Percentiles rank a stretch among this genome's conserved stretches.
Evolutionary conservation across 2,797 vertebrate genomes (phyloP).

Genomic region (Bufotes viridis): DNA sequence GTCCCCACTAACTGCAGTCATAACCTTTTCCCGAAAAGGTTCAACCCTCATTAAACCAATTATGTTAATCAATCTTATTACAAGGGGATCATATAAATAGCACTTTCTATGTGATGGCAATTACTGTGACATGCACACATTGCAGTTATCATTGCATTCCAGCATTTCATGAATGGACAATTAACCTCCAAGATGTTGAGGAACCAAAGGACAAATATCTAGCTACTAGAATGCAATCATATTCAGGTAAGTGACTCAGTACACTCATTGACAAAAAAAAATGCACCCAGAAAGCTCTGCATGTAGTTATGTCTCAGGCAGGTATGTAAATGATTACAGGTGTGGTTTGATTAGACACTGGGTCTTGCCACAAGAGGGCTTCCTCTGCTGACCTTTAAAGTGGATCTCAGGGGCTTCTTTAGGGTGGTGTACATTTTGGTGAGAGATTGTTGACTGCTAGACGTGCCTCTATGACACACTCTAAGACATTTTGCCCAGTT

Average conservation of each 20-base stretch:
- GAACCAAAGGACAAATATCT: not conserved
- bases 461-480: no score
- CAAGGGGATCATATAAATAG: constrained; percentile 28
- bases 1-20: constrained; percentile 26
- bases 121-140: not conserved
- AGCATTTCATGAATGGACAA: not conserved
- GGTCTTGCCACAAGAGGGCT: no score
- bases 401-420: no score
- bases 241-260: not conserved
- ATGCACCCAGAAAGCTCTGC: no score
- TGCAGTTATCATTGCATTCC: constrained; percentile 34
- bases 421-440: no score
- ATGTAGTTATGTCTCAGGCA: no score
- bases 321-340: no score
- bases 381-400: no score
- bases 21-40: constrained; percentile 38
- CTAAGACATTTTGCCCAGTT: no score
- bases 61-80: constrained; percentile 55
- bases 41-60: constrained; percentile 38
- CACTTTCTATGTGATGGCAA: constrained; percentile 11
- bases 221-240: not conserved
- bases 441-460: no score
- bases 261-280: not conserved
- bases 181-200: not conserved
- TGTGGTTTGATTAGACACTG: no score